Evolutionary conservation across 1,140 invertebrate genomes (phyloP).

Genomic region (Rhizoglyphus robini): DNA sequence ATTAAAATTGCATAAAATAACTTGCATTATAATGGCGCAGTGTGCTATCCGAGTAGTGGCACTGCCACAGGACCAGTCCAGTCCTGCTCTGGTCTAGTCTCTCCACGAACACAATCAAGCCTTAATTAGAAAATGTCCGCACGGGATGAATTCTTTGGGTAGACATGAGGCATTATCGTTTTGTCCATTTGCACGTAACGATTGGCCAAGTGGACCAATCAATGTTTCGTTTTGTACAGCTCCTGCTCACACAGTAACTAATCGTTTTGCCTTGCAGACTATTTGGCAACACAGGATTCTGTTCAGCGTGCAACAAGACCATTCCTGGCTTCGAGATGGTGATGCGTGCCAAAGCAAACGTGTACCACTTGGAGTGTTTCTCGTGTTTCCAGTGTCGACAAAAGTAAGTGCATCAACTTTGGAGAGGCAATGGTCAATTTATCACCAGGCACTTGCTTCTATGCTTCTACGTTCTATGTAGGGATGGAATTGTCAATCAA

Average conservation of each 20-base stretch:
- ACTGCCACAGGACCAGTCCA: too few relatives aligned
- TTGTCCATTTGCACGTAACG: not conserved
- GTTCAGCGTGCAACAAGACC: slow-evolving; percentile 79
- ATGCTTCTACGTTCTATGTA: not conserved
- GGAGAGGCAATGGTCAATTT: not conserved
- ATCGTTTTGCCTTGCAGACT: not conserved
- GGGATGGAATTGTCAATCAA: not conserved
- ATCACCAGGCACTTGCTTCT: not conserved
- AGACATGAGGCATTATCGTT: not conserved
- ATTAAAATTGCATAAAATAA: slow-evolving; percentile 11
- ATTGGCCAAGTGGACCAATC: too few relatives aligned
- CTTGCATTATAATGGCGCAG: not conserved
- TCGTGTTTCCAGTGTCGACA: slow-evolving; percentile 91
- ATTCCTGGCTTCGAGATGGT: slow-evolving; percentile 95
- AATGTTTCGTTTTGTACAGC: too few relatives aligned
- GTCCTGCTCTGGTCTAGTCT: too few relatives aligned
- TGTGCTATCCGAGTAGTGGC: too few relatives aligned
- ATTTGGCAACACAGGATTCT: slow-evolving; percentile 44
- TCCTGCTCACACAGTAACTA: too few relatives aligned
- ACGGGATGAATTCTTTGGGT: not conserved
- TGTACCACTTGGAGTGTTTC: slow-evolving; percentile 91
- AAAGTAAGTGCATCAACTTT: slow-evolving; percentile 47
- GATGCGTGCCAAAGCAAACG: slow-evolving; percentile 83
- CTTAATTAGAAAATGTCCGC: not conserved
- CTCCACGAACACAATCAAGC: not conserved